A percentile compares a stretch with the other conserved stretches of the same genome.
These are phyloP conservation scores for Ochotona curzoniae DNA, from an alignment of 2,113 vertebrate genomes.

Conservation along the genomic window DNA sequence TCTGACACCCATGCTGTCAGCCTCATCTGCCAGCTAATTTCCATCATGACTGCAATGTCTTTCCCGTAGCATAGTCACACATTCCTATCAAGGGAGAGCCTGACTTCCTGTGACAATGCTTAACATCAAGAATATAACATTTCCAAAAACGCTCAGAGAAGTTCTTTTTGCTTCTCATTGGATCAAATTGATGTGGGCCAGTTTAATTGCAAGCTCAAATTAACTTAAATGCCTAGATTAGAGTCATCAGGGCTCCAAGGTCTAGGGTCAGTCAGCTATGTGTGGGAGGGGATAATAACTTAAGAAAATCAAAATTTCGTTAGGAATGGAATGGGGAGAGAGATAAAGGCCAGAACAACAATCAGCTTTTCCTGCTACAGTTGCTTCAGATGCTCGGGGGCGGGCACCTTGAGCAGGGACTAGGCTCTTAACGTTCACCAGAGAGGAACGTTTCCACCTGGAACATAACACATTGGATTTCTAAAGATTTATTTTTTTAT, in stretches of 20 bases:
- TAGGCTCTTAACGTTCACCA: background rate
- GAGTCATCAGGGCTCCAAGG: background rate
- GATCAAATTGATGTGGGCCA: background rate
- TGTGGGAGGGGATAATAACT: background rate
- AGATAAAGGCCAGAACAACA: background rate
- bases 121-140: background rate
- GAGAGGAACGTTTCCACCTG: background rate
- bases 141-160: background rate
- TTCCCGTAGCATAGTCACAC: background rate
- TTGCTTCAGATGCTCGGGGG: constrained; percentile 9
- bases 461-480: constrained; percentile 12
- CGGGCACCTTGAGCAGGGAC: background rate
- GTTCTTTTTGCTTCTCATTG: constrained; percentile 29
- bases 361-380: background rate
- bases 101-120: background rate
- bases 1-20: constrained; percentile 37
- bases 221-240: constrained; percentile 15
- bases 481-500: no score
- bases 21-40: background rate
- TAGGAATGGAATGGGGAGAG: background rate
- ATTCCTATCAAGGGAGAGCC: background rate
- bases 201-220: background rate
- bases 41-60: background rate
- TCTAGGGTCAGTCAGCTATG: background rate
- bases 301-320: background rate